Percentiles rank a stretch among this genome's conserved stretches.
Conservation (phyloP, 2,888 invertebrate genomes). For the Tenodera sinensis region DNA sequence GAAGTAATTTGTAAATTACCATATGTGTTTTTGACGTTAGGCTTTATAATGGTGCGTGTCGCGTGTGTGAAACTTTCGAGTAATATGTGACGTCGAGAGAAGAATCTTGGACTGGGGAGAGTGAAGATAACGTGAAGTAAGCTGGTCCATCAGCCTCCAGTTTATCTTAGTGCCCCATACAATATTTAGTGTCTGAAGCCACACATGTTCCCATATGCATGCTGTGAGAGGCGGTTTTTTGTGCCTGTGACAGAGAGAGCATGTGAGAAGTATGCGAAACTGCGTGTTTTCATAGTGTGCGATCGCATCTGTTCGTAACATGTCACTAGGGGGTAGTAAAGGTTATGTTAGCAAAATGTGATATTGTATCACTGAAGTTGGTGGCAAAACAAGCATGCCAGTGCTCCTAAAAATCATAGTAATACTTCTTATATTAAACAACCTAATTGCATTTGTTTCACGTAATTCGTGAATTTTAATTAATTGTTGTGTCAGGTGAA, state of each 20-base stretch:
- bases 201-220: slow-evolving; percentile 15
- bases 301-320: not conserved
- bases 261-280: not conserved
- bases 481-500: not conserved
- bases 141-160: not conserved
- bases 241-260: not conserved
- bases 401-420: not conserved
- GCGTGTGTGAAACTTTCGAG: not conserved
- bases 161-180: not conserved
- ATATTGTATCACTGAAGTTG: not conserved
- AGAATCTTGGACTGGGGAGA: not conserved
- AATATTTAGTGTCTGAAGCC: not conserved
- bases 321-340: not conserved
- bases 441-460: not conserved
- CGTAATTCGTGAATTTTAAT: not conserved
- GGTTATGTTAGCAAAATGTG: not conserved
- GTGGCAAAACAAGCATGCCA: not conserved
- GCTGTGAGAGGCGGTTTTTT: not conserved
- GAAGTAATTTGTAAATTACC: not conserved
- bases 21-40: slow-evolving; percentile 1
- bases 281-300: not conserved
- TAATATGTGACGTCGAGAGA: slow-evolving; percentile 2
- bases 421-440: not conserved
- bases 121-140: not conserved
- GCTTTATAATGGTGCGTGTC: not conserved